Percentiles rank a stretch among this genome's conserved stretches.
These are phyloP conservation scores for Myanophis thanlyinensis DNA, from an alignment of 2,113 vertebrate genomes.

Conservation along the genomic window DNA sequence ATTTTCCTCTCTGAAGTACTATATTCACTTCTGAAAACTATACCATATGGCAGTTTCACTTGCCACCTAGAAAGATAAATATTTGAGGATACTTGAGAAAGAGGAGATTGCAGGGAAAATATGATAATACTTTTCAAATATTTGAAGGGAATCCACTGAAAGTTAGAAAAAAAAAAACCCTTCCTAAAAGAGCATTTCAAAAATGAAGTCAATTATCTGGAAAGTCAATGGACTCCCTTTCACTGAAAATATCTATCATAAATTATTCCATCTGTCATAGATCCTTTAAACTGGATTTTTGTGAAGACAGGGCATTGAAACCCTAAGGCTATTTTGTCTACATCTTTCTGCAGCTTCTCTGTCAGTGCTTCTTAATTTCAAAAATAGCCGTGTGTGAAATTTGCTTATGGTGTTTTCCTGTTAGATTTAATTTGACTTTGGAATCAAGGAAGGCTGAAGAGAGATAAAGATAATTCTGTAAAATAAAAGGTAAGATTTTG, in stretches of 20 bases:
- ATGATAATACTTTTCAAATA: background rate
- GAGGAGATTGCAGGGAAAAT: background rate
- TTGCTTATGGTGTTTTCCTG: background rate
- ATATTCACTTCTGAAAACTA: background rate
- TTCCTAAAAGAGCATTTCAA: background rate
- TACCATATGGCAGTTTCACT: background rate
- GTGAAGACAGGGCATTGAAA: background rate
- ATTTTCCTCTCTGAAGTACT: background rate
- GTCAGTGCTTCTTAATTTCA: background rate
- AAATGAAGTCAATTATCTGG: background rate
- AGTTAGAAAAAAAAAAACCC: background rate
- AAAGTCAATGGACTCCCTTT: background rate
- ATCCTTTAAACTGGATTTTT: background rate
- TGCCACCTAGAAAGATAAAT: background rate
- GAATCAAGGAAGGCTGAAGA: background rate
- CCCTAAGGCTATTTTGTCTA: background rate
- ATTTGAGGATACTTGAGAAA: background rate
- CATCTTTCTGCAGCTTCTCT: background rate
- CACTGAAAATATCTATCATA: background rate
- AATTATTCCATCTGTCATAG: background rate
- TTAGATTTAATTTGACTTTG: background rate
- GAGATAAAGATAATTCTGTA: background rate
- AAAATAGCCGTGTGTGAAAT: background rate
- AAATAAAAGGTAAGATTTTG: background rate
- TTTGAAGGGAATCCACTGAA: background rate